Evolutionary conservation across 2,797 vertebrate species (phyloP).

Genomic region (Sylvia borin): DNA sequence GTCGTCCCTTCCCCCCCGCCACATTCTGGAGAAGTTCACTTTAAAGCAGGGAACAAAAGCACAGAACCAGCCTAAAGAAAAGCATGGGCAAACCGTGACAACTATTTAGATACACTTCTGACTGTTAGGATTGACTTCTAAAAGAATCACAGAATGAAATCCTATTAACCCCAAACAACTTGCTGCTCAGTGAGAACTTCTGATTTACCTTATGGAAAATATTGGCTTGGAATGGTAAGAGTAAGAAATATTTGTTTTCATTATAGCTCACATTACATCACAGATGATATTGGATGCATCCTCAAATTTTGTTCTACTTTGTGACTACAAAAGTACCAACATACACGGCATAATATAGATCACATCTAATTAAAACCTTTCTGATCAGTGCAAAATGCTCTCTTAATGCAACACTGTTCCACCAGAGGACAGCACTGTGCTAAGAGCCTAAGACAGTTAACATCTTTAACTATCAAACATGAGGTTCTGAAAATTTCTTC

Average conservation of each 20-base stretch:
- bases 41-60: background rate
- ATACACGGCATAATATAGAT: background rate
- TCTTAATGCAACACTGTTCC: background rate
- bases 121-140: background rate
- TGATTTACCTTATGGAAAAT: background rate
- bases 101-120: background rate
- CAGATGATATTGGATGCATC: accelerated
- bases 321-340: background rate
- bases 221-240: accelerated
- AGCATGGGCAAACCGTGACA: background rate
- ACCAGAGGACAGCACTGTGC: slow-evolving; percentile 24
- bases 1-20: too few species aligned
- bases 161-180: background rate
- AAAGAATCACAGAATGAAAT: background rate
- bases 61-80: background rate
- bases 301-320: background rate
- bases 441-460: background rate
- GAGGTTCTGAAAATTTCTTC: background rate
- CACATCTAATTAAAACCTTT: background rate
- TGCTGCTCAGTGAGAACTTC: background rate
- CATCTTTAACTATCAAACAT: background rate
- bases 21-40: background rate
- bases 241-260: background rate
- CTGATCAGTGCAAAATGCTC: background rate
- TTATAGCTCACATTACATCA: background rate